These are phyloP conservation scores for Hirtodrosophila trivittata DNA, from an alignment of 2,888 invertebrate species.

Conservation along the genomic window DNA sequence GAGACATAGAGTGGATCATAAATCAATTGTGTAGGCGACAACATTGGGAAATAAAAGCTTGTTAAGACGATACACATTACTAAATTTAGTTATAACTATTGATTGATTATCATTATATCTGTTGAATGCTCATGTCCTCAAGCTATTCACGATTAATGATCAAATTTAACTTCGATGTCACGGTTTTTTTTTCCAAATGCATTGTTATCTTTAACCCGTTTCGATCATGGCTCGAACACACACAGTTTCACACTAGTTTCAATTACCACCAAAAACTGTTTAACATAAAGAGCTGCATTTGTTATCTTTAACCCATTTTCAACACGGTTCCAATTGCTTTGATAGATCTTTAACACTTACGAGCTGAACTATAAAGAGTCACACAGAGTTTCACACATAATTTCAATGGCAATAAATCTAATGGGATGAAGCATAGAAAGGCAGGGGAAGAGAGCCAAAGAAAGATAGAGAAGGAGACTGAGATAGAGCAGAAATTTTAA, in stretches of 20 bases:
- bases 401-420: too few species aligned
- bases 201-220: conserved; percentile 1
- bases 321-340: too few species aligned
- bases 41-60: conserved; percentile 3
- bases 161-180: conserved; percentile 9
- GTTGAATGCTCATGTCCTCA: conserved; percentile 9
- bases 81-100: conserved; percentile 3
- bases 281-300: too few species aligned
- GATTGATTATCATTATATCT: conserved; percentile 16
- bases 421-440: too few species aligned
- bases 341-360: too few species aligned
- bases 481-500: conserved; percentile 23
- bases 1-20: background rate
- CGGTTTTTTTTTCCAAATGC: conserved; percentile 7
- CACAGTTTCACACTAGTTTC: too few species aligned
- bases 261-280: too few species aligned
- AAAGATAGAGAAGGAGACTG: conserved; percentile 2
- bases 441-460: background rate
- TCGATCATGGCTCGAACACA: too few species aligned
- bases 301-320: too few species aligned
- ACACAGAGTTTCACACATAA: too few species aligned
- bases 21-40: conserved; percentile 1
- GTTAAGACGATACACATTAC: conserved; percentile 6
- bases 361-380: too few species aligned
- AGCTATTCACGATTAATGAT: conserved; percentile 21